phyloP scores from a whole-genome alignment of 1,140 invertebrate genomes.

The Anastrepha obliqua region DNA sequence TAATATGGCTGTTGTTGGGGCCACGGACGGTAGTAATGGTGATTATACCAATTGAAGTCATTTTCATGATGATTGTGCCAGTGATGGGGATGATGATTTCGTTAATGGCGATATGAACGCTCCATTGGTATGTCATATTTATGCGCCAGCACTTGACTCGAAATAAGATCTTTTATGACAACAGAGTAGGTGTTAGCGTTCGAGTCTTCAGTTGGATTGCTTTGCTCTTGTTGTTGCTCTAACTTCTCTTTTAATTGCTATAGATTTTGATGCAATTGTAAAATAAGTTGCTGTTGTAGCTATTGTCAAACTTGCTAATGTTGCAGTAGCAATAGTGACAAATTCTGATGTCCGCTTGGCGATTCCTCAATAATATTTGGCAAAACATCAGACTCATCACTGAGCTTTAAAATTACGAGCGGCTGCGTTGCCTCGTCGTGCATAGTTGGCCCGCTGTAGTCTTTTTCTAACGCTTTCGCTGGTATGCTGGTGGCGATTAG shows the following conservation, averaged over 20 bases:
- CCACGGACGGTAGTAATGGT: background rate
- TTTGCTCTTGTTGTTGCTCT: background rate
- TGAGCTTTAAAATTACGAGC: background rate
- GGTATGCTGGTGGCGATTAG: background rate
- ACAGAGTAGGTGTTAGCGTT: background rate
- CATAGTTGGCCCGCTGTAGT: background rate
- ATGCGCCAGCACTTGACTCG: background rate
- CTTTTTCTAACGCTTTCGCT: background rate
- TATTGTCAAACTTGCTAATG: background rate
- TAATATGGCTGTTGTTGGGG: background rate
- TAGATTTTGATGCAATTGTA: constrained; percentile 31
- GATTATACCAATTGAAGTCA: background rate
- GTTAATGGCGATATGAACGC: background rate
- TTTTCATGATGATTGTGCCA: too few species aligned
- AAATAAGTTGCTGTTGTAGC: background rate
- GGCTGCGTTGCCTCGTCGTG: background rate
- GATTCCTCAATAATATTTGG: background rate
- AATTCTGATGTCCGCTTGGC: background rate
- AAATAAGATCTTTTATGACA: background rate
- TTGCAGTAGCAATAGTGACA: background rate
- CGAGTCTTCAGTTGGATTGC: background rate
- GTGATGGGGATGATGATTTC: background rate
- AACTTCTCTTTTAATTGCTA: constrained; percentile 11
- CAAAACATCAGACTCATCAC: background rate
- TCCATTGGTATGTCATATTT: background rate